Base-by-base conservation (phyloP, 1,140 invertebrate species). In the Ceratina australensis region DNA sequence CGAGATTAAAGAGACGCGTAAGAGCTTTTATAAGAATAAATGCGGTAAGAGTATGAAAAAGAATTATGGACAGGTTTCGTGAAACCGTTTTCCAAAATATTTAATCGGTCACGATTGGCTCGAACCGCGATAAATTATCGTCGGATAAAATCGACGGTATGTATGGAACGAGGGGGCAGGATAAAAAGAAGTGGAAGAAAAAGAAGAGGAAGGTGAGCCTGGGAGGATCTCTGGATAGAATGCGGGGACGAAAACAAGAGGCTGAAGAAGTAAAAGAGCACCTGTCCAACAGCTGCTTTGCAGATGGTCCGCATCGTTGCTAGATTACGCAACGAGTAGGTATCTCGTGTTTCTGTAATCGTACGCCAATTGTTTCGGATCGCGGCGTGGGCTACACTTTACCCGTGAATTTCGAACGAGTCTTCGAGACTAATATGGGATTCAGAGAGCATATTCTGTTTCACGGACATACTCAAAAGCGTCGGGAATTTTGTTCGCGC, bases 211-310 rank as follows among this genome's bases (percentile, higher is more conserved):
- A 78, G 66, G 60, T 24, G 60, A 75, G 50, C 15, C 28, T 52
- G 66, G 63, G 68, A 52, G 72, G 63, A 80, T 79, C 49, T 57
- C 24, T 18, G 22, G 54, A 61, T 52, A n/a, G 71, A 52, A 28
- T 68, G 65, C 26, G 42, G 63, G 73, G 60, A 79, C 42, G 71
- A 78, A 83, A 78, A 77, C 66, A 67, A 74, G 74, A 79, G 72
- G 52, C 28, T 22, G 61, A 28, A 78, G 73, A 72, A 72, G 78
- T 54, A 63, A 82, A 68, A 65, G 61, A 78, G 69, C 84, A 86
- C 86, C 86, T 87, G 86, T 84, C 82, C 64, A 66, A 80, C 86
- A 87, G 80, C 86, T 87, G 86, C 60, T 52, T 77, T 65, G 74
- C 84, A 87, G 83, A 87, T 86, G 86, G 73, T 52, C 47, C 66